phyloP scores from a whole-genome alignment of 2,797 vertebrate species.

The Odontamblyopus rebecca region DNA sequence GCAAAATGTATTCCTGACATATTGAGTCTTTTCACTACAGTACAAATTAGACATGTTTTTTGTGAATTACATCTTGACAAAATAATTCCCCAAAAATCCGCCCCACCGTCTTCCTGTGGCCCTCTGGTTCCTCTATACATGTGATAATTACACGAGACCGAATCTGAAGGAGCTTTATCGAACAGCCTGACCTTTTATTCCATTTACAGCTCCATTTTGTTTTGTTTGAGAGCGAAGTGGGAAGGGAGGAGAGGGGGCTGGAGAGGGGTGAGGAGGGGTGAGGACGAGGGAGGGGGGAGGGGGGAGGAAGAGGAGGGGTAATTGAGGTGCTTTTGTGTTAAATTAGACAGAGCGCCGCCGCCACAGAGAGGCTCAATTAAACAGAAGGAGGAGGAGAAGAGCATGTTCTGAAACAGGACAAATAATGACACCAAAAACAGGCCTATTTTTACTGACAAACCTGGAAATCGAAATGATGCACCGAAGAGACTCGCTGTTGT shows the following conservation, averaged over 20 bases:
- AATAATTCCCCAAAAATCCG: background rate
- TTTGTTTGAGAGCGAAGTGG: constrained; percentile 5
- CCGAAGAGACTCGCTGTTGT: background rate
- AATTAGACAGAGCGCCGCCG: constrained; percentile 13
- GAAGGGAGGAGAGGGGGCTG: constrained; percentile 8
- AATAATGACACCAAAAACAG: constrained; percentile 11
- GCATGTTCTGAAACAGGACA: constrained; percentile 21
- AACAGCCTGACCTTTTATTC: constrained; percentile 13
- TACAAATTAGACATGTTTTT: background rate
- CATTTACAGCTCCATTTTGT: constrained; percentile 1
- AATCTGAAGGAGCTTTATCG: constrained; percentile 2
- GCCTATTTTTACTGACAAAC: constrained; percentile 4
- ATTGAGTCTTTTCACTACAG: background rate
- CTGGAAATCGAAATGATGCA: background rate
- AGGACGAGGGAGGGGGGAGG: constrained; percentile 16
- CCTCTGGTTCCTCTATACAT: background rate
- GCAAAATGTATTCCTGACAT: background rate
- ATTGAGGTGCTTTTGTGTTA: constrained; percentile 18
- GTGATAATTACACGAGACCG: background rate
- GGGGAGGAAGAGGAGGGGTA: background rate
- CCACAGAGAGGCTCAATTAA: constrained; percentile 24
- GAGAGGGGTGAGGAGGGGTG: constrained; percentile 12
- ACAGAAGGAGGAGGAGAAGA: constrained; percentile 16
- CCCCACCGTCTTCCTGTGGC: background rate
- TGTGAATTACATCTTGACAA: background rate